Evolutionary conservation across 2,888 invertebrate genomes (phyloP).

Genomic region (Siphlonurus alternatus): DNA sequence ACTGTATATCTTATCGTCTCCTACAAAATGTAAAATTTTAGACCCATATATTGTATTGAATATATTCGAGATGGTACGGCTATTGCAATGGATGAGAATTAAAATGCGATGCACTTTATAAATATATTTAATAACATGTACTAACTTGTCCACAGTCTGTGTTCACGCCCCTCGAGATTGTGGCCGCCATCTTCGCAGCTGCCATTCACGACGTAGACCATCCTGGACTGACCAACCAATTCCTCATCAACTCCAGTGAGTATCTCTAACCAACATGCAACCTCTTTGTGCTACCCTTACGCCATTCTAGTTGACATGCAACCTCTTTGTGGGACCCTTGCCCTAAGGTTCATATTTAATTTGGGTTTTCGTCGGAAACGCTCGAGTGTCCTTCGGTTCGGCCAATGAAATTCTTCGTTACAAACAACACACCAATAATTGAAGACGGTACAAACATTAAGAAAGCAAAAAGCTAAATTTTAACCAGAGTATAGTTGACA

Average conservation of each 20-base stretch:
- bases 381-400: too few relatives aligned
- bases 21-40: conserved; percentile 16
- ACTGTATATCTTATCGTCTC: background rate
- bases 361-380: background rate
- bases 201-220: conserved; percentile 99
- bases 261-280: too few relatives aligned
- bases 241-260: conserved; percentile 89
- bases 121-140: too few relatives aligned
- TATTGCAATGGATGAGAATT: too few relatives aligned
- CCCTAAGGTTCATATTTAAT: background rate
- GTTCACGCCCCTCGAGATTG: conserved; percentile 90
- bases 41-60: too few relatives aligned
- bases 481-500: too few relatives aligned
- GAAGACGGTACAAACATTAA: too few relatives aligned
- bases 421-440: background rate
- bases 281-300: background rate
- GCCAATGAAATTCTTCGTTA: too few relatives aligned
- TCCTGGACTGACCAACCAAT: conserved; percentile 98
- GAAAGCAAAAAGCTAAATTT: too few relatives aligned
- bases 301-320: background rate
- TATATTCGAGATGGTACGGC: too few relatives aligned
- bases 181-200: conserved; percentile 93
- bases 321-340: background rate
- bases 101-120: too few relatives aligned
- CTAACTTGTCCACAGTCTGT: too few relatives aligned